phyloP scores from a whole-genome alignment of 2,113 vertebrate species.

The Pimephales promelas region DNA sequence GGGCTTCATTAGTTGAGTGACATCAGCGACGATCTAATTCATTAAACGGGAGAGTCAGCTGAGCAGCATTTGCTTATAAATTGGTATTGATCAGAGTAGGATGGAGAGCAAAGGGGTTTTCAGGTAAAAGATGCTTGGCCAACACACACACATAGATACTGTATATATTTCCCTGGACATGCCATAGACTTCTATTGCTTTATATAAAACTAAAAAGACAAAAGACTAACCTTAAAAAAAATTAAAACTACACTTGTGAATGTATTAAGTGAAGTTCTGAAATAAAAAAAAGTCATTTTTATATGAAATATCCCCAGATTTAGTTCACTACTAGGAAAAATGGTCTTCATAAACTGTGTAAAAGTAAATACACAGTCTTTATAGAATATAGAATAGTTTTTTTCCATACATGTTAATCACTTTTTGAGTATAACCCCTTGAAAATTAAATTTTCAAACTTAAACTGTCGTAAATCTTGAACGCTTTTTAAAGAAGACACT shows the following conservation, averaged over 20 bases:
- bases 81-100: conserved; percentile 78
- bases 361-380: neutral
- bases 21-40: conserved; percentile 80
- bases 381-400: too few relatives aligned
- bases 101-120: conserved; percentile 37
- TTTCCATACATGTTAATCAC: too few relatives aligned
- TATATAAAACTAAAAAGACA: neutral
- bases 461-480: too few relatives aligned
- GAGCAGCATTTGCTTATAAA: conserved; percentile 83
- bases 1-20: conserved; percentile 77
- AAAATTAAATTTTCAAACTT: too few relatives aligned
- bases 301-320: neutral
- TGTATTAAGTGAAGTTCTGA: neutral
- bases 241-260: too few relatives aligned
- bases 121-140: conserved; percentile 46
- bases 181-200: neutral
- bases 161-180: neutral
- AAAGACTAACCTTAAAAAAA: neutral
- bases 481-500: too few relatives aligned
- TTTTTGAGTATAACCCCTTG: too few relatives aligned
- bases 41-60: conserved; percentile 80
- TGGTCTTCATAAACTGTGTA: neutral
- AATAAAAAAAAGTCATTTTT: neutral
- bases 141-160: conserved; percentile 38
- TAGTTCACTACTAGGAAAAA: neutral